These are phyloP conservation scores for Ptychodera flava DNA, from an alignment of 35 echinoderm and acorn worm species.

Conservation along the genomic window DNA sequence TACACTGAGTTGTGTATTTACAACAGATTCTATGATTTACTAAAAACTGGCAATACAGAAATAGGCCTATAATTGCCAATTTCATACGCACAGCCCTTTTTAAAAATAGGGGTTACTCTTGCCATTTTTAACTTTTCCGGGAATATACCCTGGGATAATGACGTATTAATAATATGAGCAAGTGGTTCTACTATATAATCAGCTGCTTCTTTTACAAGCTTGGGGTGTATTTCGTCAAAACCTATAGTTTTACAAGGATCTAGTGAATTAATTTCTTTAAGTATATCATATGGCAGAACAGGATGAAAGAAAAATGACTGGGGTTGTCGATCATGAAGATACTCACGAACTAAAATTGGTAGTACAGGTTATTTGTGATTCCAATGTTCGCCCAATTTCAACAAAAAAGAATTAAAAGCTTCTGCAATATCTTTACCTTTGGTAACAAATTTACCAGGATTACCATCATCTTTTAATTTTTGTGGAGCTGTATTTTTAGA, in stretches of 20 bases:
- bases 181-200: constrained; percentile 7
- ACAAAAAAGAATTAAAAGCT: background rate
- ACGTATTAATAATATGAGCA: constrained; percentile 13
- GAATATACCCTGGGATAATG: constrained; percentile 2
- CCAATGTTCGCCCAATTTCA: too few relatives aligned
- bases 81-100: constrained; percentile 28
- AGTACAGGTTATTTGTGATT: too few relatives aligned
- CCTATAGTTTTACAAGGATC: constrained; percentile 20
- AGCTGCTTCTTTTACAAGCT: constrained; percentile 5
- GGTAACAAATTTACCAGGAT: background rate
- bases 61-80: constrained; percentile 29
- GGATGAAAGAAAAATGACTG: too few relatives aligned
- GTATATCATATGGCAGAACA: background rate
- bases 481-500: background rate
- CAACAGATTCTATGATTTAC: constrained; percentile 23
- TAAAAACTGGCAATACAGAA: constrained; percentile 16
- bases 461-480: background rate
- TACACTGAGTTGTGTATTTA: too few relatives aligned
- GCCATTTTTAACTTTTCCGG: constrained; percentile 22
- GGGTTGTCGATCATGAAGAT: too few relatives aligned
- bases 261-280: background rate
- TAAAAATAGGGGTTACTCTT: constrained; percentile 23
- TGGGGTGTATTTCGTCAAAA: constrained; percentile 11
- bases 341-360: background rate
- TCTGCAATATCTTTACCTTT: background rate